These are phyloP conservation scores for Dipodomys stephensi DNA, from an alignment of 2,113 vertebrate species.

Conservation along the genomic window DNA sequence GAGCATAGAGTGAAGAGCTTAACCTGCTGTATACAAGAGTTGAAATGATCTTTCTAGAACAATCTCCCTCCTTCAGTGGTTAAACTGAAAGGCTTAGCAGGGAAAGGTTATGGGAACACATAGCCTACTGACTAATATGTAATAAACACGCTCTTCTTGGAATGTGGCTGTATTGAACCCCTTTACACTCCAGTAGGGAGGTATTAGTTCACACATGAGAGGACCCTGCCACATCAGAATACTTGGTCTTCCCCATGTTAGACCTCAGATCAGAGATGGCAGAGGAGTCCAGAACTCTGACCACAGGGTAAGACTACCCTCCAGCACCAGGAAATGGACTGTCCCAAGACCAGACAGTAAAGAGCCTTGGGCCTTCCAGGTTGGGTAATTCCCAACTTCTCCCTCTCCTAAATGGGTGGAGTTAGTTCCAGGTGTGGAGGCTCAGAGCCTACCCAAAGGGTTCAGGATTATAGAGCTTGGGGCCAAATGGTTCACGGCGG, in stretches of 20 bases:
- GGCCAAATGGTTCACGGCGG: background rate
- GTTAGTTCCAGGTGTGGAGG: background rate
- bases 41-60: slow-evolving; percentile 29
- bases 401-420: background rate
- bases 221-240: background rate
- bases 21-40: background rate
- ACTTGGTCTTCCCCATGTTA: background rate
- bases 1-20: background rate
- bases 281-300: background rate
- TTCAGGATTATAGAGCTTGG: background rate
- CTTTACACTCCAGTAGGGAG: background rate
- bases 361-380: background rate
- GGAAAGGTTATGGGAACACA: background rate
- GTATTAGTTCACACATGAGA: background rate
- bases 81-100: slow-evolving; percentile 5
- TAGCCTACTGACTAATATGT: background rate
- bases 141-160: background rate
- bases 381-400: background rate
- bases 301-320: background rate
- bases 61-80: background rate
- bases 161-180: background rate
- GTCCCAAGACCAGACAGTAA: background rate
- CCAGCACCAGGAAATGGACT: background rate
- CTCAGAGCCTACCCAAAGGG: background rate
- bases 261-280: background rate